Evolutionary conservation across 2,113 vertebrate genomes (phyloP).

Genomic region (Brachyhypopomus gauderio): DNA sequence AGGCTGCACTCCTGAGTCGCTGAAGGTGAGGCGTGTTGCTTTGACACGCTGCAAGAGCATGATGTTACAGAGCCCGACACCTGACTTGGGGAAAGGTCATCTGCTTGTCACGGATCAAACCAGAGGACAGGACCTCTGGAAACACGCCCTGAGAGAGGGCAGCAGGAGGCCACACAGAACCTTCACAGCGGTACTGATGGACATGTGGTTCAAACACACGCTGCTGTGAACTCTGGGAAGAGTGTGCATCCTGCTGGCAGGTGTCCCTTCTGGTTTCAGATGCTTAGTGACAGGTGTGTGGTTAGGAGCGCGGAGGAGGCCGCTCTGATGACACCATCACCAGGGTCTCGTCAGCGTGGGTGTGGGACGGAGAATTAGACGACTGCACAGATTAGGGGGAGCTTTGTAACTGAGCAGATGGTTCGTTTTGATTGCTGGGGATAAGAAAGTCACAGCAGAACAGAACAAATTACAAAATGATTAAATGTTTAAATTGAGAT

Average conservation of each 20-base stretch:
- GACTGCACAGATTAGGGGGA: background rate
- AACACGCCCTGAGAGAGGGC: constrained; percentile 46
- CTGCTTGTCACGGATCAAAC: constrained; percentile 55
- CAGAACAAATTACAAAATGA: no score
- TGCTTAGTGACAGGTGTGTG: constrained; percentile 43
- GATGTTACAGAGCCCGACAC: constrained; percentile 50
- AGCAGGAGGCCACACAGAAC: constrained; percentile 46
- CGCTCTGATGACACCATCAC: constrained; percentile 21
- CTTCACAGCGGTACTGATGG: constrained; percentile 44
- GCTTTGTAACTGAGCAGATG: background rate
- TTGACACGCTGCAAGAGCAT: constrained; percentile 46
- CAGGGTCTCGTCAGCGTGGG: constrained; percentile 21
- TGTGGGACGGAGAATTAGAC: background rate
- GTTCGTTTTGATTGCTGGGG: background rate
- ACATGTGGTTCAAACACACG: constrained; percentile 51
- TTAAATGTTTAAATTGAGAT: no score
- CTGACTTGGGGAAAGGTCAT: constrained; percentile 54
- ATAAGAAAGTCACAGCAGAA: no score
- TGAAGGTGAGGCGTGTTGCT: constrained; percentile 48
- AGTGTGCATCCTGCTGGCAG: constrained; percentile 51
- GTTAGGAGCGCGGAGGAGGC: constrained; percentile 16
- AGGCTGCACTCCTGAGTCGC: constrained; percentile 27
- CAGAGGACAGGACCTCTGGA: constrained; percentile 49
- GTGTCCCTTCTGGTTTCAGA: constrained; percentile 53
- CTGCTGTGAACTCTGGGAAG: constrained; percentile 54